Conservation (phyloP, 2,888 invertebrate genomes). For the Calephelis perditalis region DNA sequence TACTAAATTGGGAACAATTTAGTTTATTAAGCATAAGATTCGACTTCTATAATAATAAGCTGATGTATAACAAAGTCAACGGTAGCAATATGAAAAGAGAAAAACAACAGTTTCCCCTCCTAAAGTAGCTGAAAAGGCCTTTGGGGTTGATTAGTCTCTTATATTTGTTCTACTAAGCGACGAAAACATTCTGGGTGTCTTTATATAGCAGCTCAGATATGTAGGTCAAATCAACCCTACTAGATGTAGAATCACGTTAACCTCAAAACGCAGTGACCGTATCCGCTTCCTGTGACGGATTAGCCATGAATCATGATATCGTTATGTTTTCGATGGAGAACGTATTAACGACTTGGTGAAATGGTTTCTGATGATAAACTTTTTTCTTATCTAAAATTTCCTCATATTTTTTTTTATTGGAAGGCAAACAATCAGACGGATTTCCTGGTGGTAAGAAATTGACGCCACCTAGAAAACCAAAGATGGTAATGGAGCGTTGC, state of each 20-base stretch:
- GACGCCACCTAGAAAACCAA: no score
- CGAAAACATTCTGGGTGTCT: slow-evolving; percentile 2
- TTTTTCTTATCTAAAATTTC: no score
- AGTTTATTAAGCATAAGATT: no score
- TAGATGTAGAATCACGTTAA: not conserved
- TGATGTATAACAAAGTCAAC: no score
- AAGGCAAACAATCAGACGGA: no score
- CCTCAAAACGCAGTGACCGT: slow-evolving; percentile 7
- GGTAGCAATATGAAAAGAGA: not conserved
- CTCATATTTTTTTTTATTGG: no score
- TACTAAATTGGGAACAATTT: no score
- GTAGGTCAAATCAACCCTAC: slow-evolving; percentile 9
- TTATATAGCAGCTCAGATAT: slow-evolving; percentile 5
- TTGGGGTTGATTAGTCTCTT: slow-evolving; percentile 11
- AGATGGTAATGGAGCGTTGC: no score
- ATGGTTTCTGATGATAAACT: no score
- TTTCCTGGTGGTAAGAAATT: no score
- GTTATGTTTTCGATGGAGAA: not conserved
- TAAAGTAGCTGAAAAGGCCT: slow-evolving; percentile 2
- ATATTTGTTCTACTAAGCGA: not conserved
- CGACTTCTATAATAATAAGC: no score
- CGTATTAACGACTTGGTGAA: no score
- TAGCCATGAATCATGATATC: not conserved
- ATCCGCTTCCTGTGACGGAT: not conserved
- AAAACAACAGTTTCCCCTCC: slow-evolving; percentile 6